Conservation (phyloP, 2,113 vertebrate species). For the Dipodomys merriami region DNA sequence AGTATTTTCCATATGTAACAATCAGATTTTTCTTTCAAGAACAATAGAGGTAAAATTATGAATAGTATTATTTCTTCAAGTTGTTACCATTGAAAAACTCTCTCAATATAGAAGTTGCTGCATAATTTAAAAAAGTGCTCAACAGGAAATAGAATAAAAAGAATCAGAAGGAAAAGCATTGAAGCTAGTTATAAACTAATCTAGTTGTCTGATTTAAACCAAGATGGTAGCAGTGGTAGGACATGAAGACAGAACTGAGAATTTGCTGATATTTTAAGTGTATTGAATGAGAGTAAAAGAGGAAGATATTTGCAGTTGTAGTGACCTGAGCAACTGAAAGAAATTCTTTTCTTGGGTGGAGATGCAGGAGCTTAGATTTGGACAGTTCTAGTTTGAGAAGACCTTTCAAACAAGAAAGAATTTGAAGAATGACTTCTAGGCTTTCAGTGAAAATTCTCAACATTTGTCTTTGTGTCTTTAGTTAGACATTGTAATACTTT, state of each 20-base stretch:
- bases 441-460: neutral
- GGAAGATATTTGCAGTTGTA: neutral
- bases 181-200: neutral
- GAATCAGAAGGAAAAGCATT: no score
- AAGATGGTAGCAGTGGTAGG: no score
- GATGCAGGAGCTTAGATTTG: no score
- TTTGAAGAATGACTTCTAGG: neutral
- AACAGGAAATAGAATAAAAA: no score
- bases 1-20: neutral
- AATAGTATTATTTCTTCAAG: neutral
- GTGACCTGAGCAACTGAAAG: neutral
- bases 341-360: neutral
- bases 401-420: neutral
- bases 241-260: neutral
- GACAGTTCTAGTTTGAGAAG: neutral
- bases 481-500: no score
- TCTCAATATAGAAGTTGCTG: neutral
- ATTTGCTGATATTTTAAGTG: neutral
- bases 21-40: conserved; percentile 42
- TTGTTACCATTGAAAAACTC: neutral
- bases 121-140: neutral
- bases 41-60: conserved; percentile 1
- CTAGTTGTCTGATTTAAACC: no score
- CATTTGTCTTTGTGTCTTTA: neutral
- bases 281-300: neutral